Base-by-base conservation (phyloP, 2,888 invertebrate species). In the Piscicola geometra region DNA sequence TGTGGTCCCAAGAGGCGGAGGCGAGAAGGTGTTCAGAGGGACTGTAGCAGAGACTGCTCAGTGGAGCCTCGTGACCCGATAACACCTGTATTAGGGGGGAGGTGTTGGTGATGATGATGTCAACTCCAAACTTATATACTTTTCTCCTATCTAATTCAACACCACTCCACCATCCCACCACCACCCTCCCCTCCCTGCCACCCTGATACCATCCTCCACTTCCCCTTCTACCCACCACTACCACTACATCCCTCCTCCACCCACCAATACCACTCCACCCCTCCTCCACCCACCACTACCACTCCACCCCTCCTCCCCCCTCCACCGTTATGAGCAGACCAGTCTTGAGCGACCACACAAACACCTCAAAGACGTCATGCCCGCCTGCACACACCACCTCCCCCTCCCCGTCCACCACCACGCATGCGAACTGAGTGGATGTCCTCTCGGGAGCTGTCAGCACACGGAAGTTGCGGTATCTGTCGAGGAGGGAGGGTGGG, bases 401-500 rank as follows among this genome's bases (percentile, higher is more conserved):
- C 25, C 94, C 92, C 81, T 92, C 93, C 1, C 90, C 87, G 86
- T 99, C 99, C 15, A 98, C 86, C 0, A 93, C 90, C 0, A 94
- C 89, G 83, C 93, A 93, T 18, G 92, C 90, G 85, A 99, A 94
- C 86, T 99, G 98, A 0, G 92, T 93, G 0, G 93, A 91, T 70
- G 90, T 89, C 33, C 72, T 64, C 3, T 72, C 76, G 0, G 96
- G 94, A 0, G 96, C 92, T 0, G 95, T 93, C 76, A 98, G 90
- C 0, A 98, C 99, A 70, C 94, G 90, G 87, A 99, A 99, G 86
- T 99, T 99, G 60, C 98, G 92, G 86, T 99, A 99, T 81, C 97
- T 93, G 83, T 36, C 83, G 79, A 15, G 30, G 67, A 9, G 21
- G 50, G 21, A 5, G 9, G 15, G 47, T n/a, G 21, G 50, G 28